These are phyloP conservation scores for Rhinogobius similis DNA, from an alignment of 2,113 vertebrate genomes.

Conservation along the genomic window DNA sequence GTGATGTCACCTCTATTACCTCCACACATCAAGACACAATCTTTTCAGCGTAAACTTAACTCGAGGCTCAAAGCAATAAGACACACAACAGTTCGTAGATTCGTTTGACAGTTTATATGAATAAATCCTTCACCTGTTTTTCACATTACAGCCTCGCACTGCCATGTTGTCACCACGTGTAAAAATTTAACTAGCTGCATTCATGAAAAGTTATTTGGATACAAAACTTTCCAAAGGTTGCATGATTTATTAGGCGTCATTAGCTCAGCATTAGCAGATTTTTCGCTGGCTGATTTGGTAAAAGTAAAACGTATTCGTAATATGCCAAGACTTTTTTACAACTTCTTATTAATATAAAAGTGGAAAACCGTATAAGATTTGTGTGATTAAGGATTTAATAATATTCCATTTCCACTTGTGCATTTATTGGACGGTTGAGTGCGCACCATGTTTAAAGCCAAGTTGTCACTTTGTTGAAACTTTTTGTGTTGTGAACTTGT, in stretches of 20 bases:
- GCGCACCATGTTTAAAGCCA: not conserved
- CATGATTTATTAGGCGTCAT: conserved; percentile 12
- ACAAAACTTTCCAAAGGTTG: conserved; percentile 1
- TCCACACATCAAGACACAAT: too few relatives aligned
- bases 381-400: not conserved
- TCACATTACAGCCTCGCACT: not conserved
- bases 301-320: conserved; percentile 1
- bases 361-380: not conserved
- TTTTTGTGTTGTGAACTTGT: not conserved
- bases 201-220: conserved; percentile 5
- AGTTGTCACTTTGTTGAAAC: not conserved
- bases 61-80: not conserved
- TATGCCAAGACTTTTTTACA: not conserved
- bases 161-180: conserved; percentile 4
- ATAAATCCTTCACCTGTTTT: conserved; percentile 2
- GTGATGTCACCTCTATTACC: too few relatives aligned
- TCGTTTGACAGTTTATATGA: not conserved
- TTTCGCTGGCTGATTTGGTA: conserved; percentile 10
- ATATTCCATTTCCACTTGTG: conserved; percentile 1
- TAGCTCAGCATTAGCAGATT: not conserved
- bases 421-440: not conserved
- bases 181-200: not conserved
- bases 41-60: too few relatives aligned
- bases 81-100: not conserved
- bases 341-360: conserved; percentile 5